Percentiles rank a stretch among this genome's conserved stretches.
Evolutionary conservation across 2,113 vertebrate genomes (phyloP).

Genomic region (Oenanthe oenanthe): DNA sequence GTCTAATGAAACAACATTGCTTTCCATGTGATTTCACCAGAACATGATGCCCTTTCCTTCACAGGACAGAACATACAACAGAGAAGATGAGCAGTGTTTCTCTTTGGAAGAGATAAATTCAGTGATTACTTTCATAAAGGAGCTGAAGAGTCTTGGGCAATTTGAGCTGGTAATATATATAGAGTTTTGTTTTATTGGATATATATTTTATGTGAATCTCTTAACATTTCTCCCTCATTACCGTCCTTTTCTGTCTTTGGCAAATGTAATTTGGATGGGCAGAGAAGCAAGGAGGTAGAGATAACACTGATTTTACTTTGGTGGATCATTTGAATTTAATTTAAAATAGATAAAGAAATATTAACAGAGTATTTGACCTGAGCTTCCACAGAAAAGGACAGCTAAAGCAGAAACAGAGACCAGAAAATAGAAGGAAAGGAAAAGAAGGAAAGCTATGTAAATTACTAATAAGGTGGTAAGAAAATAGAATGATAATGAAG

Average conservation of each 20-base stretch:
- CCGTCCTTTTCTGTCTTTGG: not conserved
- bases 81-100: conserved; percentile 73
- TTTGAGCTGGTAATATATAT: conserved; percentile 86
- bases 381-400: not conserved
- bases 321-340: not conserved
- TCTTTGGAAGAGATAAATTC: conserved; percentile 80
- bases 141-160: conserved; percentile 79
- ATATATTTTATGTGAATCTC: not conserved
- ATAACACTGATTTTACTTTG: not conserved
- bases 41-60: not conserved
- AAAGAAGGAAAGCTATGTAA: not conserved
- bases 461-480: not conserved
- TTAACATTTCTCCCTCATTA: not conserved
- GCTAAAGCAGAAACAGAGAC: not conserved
- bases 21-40: not conserved
- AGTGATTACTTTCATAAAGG: conserved; percentile 81
- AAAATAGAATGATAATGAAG: not conserved
- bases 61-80: conserved; percentile 76
- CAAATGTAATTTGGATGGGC: not conserved
- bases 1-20: not conserved
- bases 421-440: not conserved
- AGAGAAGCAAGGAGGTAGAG: not conserved
- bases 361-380: not conserved
- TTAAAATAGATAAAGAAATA: not conserved
- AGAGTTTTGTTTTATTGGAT: not conserved